phyloP scores from a whole-genome alignment of 2,113 vertebrate genomes.

The Setophaga kirtlandii region DNA sequence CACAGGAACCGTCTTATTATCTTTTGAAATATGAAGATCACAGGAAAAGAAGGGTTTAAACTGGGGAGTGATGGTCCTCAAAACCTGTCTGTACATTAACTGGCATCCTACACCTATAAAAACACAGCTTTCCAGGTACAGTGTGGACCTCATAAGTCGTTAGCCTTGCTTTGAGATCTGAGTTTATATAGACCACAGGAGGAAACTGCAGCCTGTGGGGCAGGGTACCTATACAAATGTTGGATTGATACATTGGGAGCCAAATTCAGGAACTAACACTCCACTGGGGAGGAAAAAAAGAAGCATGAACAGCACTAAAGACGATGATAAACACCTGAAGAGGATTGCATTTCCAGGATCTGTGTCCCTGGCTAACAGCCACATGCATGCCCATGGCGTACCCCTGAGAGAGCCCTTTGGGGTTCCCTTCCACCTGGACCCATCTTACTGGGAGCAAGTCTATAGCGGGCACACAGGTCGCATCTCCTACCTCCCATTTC shows the following conservation, averaged over 20 bases:
- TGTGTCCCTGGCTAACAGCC: constrained; percentile 48
- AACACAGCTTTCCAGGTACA: constrained; percentile 7
- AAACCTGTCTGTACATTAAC: constrained; percentile 31
- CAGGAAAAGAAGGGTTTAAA: constrained; percentile 63
- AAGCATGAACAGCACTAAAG: constrained; percentile 62
- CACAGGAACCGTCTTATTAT: constrained; percentile 66
- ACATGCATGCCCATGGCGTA: neutral
- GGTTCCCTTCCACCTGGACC: constrained; percentile 71
- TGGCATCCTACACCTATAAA: constrained; percentile 45
- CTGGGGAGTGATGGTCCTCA: constrained; percentile 40
- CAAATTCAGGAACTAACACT: neutral
- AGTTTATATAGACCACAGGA: neutral
- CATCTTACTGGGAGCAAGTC: constrained; percentile 65
- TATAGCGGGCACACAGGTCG: constrained; percentile 40
- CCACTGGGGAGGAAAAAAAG: neutral
- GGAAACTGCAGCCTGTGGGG: neutral
- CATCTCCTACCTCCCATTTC: constrained; percentile 76
- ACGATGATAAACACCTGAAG: constrained; percentile 17
- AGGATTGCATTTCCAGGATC: constrained; percentile 60
- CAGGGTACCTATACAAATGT: constrained; percentile 6
- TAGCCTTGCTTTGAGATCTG: neutral
- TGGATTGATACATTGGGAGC: constrained; percentile 3
- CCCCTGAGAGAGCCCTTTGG: constrained; percentile 54
- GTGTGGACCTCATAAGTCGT: neutral
- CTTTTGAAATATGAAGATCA: constrained; percentile 76